Base-by-base conservation (phyloP, 2,888 invertebrate genomes). In the Heliconius hortense region DNA sequence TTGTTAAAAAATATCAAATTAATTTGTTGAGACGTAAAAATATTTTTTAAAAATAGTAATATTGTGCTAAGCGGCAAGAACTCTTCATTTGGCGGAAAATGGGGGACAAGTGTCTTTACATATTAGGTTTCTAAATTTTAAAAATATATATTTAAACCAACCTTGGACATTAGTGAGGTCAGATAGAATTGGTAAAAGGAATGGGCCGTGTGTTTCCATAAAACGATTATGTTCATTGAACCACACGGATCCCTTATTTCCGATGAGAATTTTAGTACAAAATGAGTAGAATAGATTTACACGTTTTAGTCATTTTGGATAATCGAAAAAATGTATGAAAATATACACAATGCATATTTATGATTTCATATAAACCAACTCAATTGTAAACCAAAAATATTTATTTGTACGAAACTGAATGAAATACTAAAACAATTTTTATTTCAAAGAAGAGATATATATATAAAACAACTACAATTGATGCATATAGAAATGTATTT, bases 191-290 rank as follows among this genome's bases (percentile, higher is more conserved):
- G 62, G 71, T 60, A 62, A 68, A 66, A 71, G 75, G 72, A 75
- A 77, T 73, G 80, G 84, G 81, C 80, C 82, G 84, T 86, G 84
- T 85, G 86, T 88, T 88, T 88, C 86, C 87, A 89, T 90, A 89
- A 91, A 89, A 84, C 88, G 83, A 91, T 91, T 91, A 90, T 90
- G 90, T 88, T 76, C 85, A 89, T 88, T 90, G 89, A 89, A 90
- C 87, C 86, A 87, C 85, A 81, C 84, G 75, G 76, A 85, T 86
- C 84, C 84, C 85, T 76, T 76, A 79, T 79, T 77, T 77, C 81
- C 82, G 81, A 78, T 72, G 76, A 79, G 76, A 77, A 80, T 79
- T 81, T 79, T 76, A 73, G 79, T 79, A 74, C 59, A 35, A 74
- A 70, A 74, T 70, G 39, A 35, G 56, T 64, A 56, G n/a, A 39